Evolutionary conservation across 1,140 invertebrate genomes (phyloP), one percentile per base, ranked within the genome.

Genomic region (Copidosoma floridanum): DNA sequence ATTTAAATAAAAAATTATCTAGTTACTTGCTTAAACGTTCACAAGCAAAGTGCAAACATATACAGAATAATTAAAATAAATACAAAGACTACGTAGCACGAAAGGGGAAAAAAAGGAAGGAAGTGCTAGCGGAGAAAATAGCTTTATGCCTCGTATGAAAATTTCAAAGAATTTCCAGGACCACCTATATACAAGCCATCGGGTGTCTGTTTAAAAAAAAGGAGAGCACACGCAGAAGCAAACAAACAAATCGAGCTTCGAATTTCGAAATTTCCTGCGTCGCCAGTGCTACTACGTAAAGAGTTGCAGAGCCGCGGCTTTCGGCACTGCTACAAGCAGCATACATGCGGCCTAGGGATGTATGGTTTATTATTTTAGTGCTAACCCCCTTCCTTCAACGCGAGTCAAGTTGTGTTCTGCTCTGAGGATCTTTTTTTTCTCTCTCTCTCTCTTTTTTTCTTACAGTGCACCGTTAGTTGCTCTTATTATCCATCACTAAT

Each of bases 351-450:
- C 24, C 27, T n/a, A n/a, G 29, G 23, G 24, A 51, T n/a, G n/a
- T 12, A 21, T 32, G 53, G 72, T 74, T 74, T 74, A 71, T 74
- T 74, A 73, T 74, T 74, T 66, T 65, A 69, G 60, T 71, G 59
- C 50, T 14, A 65, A 69, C 59, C 61, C n/a, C 68, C 66, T 65
- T 70, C 64, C 61, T 65, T 44, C n/a, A n/a, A n/a, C n/a, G n/a
- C n/a, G n/a, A n/a, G n/a, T n/a, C n/a, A n/a, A n/a, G n/a, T n/a
- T n/a, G n/a, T n/a, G n/a, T n/a, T n/a, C n/a, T n/a, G n/a, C n/a
- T n/a, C n/a, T n/a, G n/a, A n/a, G n/a, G n/a, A n/a, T n/a, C n/a
- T n/a, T n/a, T n/a, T n/a, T n/a, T n/a, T n/a, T n/a, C n/a, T n/a
- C 57, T 32, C 20, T 54, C 44, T 57, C 27, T 41, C 21, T 56